Percentiles rank a stretch among this genome's conserved stretches.
These are phyloP conservation scores for Saxidomus purpurata DNA, from an alignment of 1,140 invertebrate genomes.

Conservation along the genomic window DNA sequence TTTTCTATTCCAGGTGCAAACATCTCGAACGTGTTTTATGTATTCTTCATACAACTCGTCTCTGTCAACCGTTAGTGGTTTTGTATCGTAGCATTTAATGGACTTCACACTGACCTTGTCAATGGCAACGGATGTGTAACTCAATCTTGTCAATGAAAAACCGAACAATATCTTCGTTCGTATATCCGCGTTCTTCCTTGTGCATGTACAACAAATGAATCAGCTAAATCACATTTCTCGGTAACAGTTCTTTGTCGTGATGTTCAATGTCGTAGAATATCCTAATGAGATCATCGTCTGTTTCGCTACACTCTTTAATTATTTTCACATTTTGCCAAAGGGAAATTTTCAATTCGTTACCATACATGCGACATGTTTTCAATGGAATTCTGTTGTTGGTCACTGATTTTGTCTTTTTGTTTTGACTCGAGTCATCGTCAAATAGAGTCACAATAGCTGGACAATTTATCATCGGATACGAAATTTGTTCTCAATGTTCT, in stretches of 20 bases:
- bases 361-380: slow-evolving; percentile 28
- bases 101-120: slow-evolving; percentile 1
- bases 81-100: background rate
- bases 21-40: background rate
- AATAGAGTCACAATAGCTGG: slow-evolving; percentile 5
- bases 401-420: background rate
- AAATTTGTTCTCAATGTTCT: background rate
- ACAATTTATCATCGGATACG: slow-evolving; percentile 17
- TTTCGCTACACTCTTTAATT: background rate
- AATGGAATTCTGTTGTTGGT: slow-evolving; percentile 19
- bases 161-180: background rate
- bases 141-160: background rate
- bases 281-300: background rate
- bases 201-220: background rate
- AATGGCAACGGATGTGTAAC: background rate
- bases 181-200: background rate
- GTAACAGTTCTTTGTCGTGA: background rate
- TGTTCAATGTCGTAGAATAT: slow-evolving; percentile 4
- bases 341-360: background rate
- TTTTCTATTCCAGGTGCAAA: background rate
- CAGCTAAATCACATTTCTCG: slow-evolving; percentile 14
- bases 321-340: background rate
- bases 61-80: slow-evolving; percentile 14
- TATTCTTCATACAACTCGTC: background rate
- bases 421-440: background rate